Base-by-base conservation (phyloP, 1,140 invertebrate species). In the Sitodiplosis mosellana region DNA sequence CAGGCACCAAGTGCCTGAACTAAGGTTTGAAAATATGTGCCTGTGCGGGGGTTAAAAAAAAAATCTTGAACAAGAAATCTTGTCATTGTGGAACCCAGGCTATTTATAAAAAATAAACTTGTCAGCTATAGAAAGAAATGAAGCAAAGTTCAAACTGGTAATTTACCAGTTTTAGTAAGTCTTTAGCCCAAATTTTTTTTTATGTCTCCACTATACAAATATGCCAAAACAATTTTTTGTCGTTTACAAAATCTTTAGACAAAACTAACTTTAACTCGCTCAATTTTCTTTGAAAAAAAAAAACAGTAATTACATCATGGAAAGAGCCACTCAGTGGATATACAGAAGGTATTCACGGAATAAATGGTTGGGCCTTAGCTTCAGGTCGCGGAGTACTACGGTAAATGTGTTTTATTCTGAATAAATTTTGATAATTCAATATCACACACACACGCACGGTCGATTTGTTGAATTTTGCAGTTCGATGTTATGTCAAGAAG, bases 261-360 rank as follows among this genome's bases (percentile, higher is more conserved):
- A 34, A 34, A 34, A 34, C 14, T 34, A 14, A 34, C 14, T 34
- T 8, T 8, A 34, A 34, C 33, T 7, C 7, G 7, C 33, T 34
- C 7, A 34, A 34, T 8, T 8, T 34, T 34, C 7, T 34, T 34
- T 34, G 7, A 7, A 34, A 7, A 7, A 14, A 34, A 34, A 14
- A 7, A 34, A 34, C 54, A 78, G 79, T 83, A 0, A 65, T 67
- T 0, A 71, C 75, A 2, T 66, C 76, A 0, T 73, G 68, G 67
- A 75, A 76, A 51, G 77, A 81, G 53, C 80, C 80, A 0, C 60
- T 73, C 5, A 69, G 71, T 1, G 85, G 88, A 14, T 94, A 88
- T 88, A 78, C 91, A 6, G 88, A 93, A 56, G 92, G 89, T 54
- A 69, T 87, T 48, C 92, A 92, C 60, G 88, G 88, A 21, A 38